Evolutionary conservation across 2,888 invertebrate species (phyloP), one percentile per base, ranked within the genome.

Genomic region (Eulithis testata): DNA sequence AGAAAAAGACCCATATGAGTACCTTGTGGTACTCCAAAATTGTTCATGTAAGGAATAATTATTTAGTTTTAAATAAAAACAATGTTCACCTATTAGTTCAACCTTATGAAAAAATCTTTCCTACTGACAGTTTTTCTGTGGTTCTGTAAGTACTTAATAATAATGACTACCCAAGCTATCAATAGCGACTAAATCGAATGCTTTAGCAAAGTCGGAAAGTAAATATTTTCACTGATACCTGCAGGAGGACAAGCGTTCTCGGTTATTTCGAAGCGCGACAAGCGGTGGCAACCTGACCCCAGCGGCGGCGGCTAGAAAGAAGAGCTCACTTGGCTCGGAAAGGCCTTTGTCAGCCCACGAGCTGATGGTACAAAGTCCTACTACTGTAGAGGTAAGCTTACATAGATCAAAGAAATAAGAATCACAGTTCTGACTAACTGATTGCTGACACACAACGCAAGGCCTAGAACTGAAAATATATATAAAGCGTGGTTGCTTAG

Each of bases 201-300:
- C 47, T 47, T 47, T 47, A 14, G 47, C 47, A 47, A 47, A 14
- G 7, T 14, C 47, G 9, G 9, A 8, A 9, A 40, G 8, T 14
- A 47, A 47, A 47, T 14, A 14, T 14, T 47, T 47, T 14, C 9
- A 7, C 21, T 49, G 9, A 14, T 44, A 11, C 6, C 57, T 50
- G 47, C 44, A 93, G 91, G 93, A 93, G 73, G 93, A 93, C 77
- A 93, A 93, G 76, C 94, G 95, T 59, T 95, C 95, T 50, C 94
- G 96, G 67, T 85, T 96, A 60, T 96, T 96, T 84, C 90, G 96
- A 12, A 95, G 95, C 64, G 94, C 95, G 0, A 94, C 94, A 0
- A 94, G 94, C 70, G 93, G 93, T 11, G 89, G 94, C 3, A 90
- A 87, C 82, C 71, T 91, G 47, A 93, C 92, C 1, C 93, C 93